A percentile compares a stretch with the other conserved stretches of the same genome.
Evolutionary conservation across 2,113 vertebrate species (phyloP).

Genomic region (Vulpes vulpes): DNA sequence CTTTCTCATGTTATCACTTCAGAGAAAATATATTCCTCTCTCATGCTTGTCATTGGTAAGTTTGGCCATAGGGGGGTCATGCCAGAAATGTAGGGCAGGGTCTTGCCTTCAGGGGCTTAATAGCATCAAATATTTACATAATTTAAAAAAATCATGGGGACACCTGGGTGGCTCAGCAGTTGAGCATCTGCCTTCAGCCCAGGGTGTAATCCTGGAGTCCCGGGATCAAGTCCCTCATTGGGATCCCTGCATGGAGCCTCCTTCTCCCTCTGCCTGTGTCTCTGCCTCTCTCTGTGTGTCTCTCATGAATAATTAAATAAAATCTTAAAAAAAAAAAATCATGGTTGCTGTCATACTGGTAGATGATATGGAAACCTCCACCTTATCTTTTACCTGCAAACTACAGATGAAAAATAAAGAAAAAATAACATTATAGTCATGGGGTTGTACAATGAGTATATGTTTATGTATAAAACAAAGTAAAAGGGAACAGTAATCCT

Average conservation of each 20-base stretch:
- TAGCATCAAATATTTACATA: not conserved
- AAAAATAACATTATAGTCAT: not conserved
- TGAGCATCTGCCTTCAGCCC: too few species aligned
- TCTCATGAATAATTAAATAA: too few species aligned
- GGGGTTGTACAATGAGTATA: not conserved
- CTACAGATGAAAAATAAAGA: not conserved
- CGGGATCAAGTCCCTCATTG: too few species aligned
- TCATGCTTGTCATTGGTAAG: not conserved
- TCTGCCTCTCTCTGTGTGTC: too few species aligned
- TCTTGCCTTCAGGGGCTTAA: not conserved
- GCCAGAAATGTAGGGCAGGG: not conserved
- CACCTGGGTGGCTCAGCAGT: too few species aligned
- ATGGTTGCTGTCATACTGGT: not conserved
- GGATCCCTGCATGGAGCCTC: too few species aligned
- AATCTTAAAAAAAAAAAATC: not conserved
- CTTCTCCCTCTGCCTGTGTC: too few species aligned
- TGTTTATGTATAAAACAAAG: slow-evolving; percentile 17
- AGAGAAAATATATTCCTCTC: not conserved
- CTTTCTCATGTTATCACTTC: not conserved
- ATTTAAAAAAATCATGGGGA: not conserved
- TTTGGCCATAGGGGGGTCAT: not conserved
- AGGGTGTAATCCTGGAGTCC: too few species aligned
- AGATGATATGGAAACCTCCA: not conserved
- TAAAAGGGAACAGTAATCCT: not conserved
- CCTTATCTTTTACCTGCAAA: not conserved